Evolutionary conservation across 2,888 invertebrate genomes (phyloP).

Genomic region (Ectemnius continuus): DNA sequence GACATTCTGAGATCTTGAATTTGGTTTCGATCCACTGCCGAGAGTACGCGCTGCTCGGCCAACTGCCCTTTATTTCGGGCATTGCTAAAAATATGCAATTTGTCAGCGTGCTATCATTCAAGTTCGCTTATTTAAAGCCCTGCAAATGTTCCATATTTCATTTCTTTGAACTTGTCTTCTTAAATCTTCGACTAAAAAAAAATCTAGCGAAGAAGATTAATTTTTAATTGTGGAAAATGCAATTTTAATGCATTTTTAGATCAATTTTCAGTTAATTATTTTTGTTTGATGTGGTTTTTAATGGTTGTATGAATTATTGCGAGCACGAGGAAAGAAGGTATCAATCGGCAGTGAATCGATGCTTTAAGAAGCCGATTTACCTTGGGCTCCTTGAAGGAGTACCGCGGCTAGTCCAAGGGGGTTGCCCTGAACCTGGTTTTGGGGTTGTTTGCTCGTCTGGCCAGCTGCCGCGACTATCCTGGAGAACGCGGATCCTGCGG

Average conservation of each 20-base stretch:
- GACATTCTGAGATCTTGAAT: not conserved
- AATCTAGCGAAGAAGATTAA: too few relatives aligned
- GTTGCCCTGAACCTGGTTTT: slow-evolving; percentile 63
- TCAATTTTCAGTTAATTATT: too few relatives aligned
- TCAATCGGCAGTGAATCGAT: not conserved
- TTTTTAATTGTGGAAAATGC: too few relatives aligned
- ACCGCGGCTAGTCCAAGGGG: slow-evolving; percentile 76
- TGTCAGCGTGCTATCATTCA: not conserved
- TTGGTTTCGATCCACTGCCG: not conserved
- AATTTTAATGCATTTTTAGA: too few relatives aligned
- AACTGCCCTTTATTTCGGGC: too few relatives aligned
- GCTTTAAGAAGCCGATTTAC: slow-evolving; percentile 64
- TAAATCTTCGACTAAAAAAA: too few relatives aligned
- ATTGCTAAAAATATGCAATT: not conserved
- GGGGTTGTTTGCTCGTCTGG: slow-evolving; percentile 51
- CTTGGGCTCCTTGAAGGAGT: slow-evolving; percentile 78
- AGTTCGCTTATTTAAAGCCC: too few relatives aligned
- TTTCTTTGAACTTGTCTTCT: not conserved
- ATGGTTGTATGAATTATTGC: too few relatives aligned
- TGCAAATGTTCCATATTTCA: not conserved
- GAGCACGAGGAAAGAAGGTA: not conserved
- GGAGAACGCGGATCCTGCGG: slow-evolving; percentile 72
- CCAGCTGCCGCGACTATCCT: slow-evolving; percentile 70
- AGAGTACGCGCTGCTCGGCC: too few relatives aligned
- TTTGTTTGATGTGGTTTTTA: too few relatives aligned